These are phyloP conservation scores for Meteorus cinctellus DNA, from an alignment of 2,888 invertebrate species.

Conservation along the genomic window DNA sequence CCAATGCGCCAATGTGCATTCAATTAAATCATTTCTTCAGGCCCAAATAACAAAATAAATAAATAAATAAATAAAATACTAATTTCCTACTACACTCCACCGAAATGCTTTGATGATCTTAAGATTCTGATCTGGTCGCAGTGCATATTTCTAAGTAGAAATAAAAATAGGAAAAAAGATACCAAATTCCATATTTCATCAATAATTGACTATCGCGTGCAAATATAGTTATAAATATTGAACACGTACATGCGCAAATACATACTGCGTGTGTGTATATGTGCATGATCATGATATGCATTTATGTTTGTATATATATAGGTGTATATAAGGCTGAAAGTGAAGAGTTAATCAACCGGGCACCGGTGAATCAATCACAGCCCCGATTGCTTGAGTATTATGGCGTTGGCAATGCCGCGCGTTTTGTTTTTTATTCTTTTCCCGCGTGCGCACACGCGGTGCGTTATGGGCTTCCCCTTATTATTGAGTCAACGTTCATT, in stretches of 20 bases:
- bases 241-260: too few relatives aligned
- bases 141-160: too few relatives aligned
- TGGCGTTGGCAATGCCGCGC: constrained; percentile 39
- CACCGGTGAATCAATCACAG: constrained; percentile 58
- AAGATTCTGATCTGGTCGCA: too few relatives aligned
- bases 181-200: neutral
- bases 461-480: constrained; percentile 37
- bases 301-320: neutral
- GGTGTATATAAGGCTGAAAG: constrained; percentile 46
- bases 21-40: too few relatives aligned
- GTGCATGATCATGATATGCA: neutral
- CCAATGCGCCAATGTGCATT: too few relatives aligned
- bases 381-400: constrained; percentile 57
- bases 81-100: too few relatives aligned
- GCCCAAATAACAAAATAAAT: too few relatives aligned
- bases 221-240: too few relatives aligned
- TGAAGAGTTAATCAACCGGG: constrained; percentile 61
- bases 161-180: too few relatives aligned
- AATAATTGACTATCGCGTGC: neutral
- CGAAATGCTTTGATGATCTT: too few relatives aligned
- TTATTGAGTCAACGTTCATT: constrained; percentile 35
- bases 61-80: too few relatives aligned
- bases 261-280: too few relatives aligned
- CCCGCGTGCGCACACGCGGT: constrained; percentile 26
- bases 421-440: constrained; percentile 36